A percentile compares a stretch with the other conserved stretches of the same genome.
phyloP scores from a whole-genome alignment of 1,140 invertebrate genomes.

The Tetramorium simillimum region DNA sequence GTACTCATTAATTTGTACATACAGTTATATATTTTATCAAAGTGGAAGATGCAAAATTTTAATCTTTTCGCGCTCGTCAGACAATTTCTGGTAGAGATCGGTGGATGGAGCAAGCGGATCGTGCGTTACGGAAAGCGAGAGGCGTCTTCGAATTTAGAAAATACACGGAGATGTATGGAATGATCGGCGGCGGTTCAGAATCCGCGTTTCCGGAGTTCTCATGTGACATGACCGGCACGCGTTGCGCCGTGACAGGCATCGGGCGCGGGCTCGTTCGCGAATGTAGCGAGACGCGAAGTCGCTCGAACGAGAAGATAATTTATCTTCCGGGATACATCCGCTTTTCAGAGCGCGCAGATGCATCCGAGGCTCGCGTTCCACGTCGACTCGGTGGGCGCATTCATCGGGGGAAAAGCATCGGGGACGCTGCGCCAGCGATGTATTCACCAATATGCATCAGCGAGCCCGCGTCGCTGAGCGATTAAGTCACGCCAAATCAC shows the following conservation, averaged over 20 bases:
- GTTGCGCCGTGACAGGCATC: conserved; percentile 68
- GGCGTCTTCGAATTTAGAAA: conserved; percentile 27
- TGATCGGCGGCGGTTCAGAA: conserved; percentile 19
- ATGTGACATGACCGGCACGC: conserved; percentile 14
- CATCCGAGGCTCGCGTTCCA: conserved; percentile 31
- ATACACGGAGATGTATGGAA: conserved; percentile 27
- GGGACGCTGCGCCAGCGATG: not conserved
- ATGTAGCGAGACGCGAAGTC: conserved; percentile 42
- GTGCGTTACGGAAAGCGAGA: not conserved
- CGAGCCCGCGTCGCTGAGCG: conserved; percentile 24
- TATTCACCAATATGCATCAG: conserved; percentile 41
- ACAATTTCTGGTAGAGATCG: not conserved
- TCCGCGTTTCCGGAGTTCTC: not conserved
- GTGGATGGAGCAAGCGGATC: not conserved
- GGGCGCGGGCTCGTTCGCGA: conserved; percentile 66
- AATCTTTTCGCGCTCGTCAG: not conserved
- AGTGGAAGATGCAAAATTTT: not conserved
- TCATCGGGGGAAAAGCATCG: conserved; percentile 3
- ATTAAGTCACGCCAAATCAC: conserved; percentile 49
- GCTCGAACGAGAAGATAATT: conserved; percentile 58
- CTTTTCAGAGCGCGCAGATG: conserved; percentile 36
- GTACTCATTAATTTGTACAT: conserved; percentile 6
- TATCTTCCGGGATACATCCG: conserved; percentile 48
- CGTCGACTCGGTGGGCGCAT: conserved; percentile 23
- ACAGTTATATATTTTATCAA: conserved; percentile 3